Base-by-base conservation (phyloP, 2,888 invertebrate genomes). In the Coecobrya sp. region DNA sequence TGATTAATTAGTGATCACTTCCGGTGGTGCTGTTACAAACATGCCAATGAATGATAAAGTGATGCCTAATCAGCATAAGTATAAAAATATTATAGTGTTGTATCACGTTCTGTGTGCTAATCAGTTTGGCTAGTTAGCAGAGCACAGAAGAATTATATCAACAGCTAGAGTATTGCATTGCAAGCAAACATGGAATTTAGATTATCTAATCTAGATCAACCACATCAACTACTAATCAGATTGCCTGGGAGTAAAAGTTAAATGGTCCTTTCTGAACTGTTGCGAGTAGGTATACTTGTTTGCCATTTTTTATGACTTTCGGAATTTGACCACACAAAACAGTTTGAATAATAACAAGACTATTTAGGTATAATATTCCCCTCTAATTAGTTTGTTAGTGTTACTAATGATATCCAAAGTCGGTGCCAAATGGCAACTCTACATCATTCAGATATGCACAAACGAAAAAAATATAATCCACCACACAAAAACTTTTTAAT, bases 121-220 rank as follows among this genome's bases (percentile, higher is more conserved):
- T 73, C 73, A 73, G 25, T 52, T 81, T 36, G 52, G 1, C 52
- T 81, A 52, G 81, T 81, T 81, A 79, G 79, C 79, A 73, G 36
- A 7, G 36, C 36, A 4, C 1, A 49, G 49, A 76, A 49, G 19
- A 0, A 30, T 4, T 10, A 68, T 13, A 16, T 0, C 27, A 30
- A 68, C 16, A 27, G 68, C 68, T 49, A 42, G 5, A 7, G 42
- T 42, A 7, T n/a, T 45, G 45, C 45, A 45, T 5, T 8, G 76
- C 22, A n/a, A 22, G 81, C 55, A 55, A 81, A 81, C 81, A 81
- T 81, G 81, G 81, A 81, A 81, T 81, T 81, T 49, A 81, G 49
- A 81, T 81, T 81, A 81, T 81, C 81, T 81, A 81, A 81, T 81
- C 81, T 81, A 81, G 81, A 81, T 81, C 81, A 81, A 55, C 52